phyloP scores from a whole-genome alignment of 2,113 vertebrate genomes.

The human region DNA sequence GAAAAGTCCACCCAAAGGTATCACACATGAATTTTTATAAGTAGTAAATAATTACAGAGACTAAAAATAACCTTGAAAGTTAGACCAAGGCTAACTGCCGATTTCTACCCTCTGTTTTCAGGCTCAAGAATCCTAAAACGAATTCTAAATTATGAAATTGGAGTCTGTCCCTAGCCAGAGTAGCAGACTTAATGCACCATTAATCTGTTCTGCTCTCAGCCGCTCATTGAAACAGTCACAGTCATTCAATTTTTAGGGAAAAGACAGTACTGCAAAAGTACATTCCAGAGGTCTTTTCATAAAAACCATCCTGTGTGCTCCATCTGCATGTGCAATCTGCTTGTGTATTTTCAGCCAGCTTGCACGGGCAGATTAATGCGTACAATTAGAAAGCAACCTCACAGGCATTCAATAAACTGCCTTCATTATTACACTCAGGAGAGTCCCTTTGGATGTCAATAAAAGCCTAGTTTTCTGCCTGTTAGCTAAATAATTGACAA shows the following conservation, averaged over 20 bases:
- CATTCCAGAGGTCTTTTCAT: constrained; percentile 81
- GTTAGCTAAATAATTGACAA: constrained; percentile 90
- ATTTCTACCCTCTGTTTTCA: constrained; percentile 32
- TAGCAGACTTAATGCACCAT: constrained; percentile 65
- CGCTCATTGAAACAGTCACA: constrained; percentile 75
- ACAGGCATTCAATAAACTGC: constrained; percentile 89
- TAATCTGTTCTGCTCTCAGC: constrained; percentile 69
- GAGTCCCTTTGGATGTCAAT: constrained; percentile 88
- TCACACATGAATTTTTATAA: constrained; percentile 36
- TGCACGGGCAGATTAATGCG: constrained; percentile 87
- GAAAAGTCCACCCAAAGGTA: neutral
- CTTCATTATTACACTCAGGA: constrained; percentile 89
- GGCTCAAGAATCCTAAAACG: constrained; percentile 47
- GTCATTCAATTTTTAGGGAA: constrained; percentile 82
- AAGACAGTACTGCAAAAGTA: constrained; percentile 71
- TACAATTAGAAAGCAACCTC: constrained; percentile 89
- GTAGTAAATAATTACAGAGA: neutral
- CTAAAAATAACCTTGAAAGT: constrained; percentile 37
- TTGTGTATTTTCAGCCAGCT: constrained; percentile 87
- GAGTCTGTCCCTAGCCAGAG: constrained; percentile 54
- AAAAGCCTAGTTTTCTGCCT: constrained; percentile 90
- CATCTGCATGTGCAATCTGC: constrained; percentile 88
- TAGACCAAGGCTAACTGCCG: neutral
- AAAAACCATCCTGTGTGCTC: constrained; percentile 77
- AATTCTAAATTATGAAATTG: constrained; percentile 52